A percentile compares a stretch with the other conserved stretches of the same genome.
Evolutionary conservation across 2,888 invertebrate genomes (phyloP).

Genomic region (Epiperipatus broadwayi): DNA sequence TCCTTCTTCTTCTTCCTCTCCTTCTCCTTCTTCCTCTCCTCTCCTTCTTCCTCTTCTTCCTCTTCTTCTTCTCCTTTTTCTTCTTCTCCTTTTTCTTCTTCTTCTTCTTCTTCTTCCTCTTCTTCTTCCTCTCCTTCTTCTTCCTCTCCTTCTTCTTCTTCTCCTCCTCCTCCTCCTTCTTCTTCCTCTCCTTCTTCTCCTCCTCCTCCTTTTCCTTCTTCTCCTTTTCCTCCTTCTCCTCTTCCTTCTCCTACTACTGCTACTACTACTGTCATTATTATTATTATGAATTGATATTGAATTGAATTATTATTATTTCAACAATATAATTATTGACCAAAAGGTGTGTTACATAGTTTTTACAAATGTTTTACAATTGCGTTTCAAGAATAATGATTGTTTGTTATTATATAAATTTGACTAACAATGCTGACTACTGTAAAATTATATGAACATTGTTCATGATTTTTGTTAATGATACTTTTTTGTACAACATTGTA

Average conservation of each 20-base stretch:
- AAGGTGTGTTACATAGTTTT: too few relatives aligned
- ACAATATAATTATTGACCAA: not conserved
- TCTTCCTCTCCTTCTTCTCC: not conserved
- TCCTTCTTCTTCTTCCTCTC: slow-evolving; percentile 8
- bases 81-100: slow-evolving; percentile 11
- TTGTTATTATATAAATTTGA: too few relatives aligned
- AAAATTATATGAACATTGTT: too few relatives aligned
- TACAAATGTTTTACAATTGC: too few relatives aligned
- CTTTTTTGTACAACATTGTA: too few relatives aligned
- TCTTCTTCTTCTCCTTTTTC: slow-evolving; percentile 10
- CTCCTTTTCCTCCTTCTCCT: slow-evolving; percentile 12
- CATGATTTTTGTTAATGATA: too few relatives aligned
- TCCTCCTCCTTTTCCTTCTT: slow-evolving; percentile 11
- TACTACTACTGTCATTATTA: slow-evolving; percentile 10
- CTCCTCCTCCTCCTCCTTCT: slow-evolving; percentile 7
- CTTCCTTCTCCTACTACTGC: slow-evolving; percentile 14
- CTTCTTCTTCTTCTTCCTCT: not conserved
- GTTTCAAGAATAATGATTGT: too few relatives aligned
- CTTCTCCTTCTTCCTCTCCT: slow-evolving; percentile 8
- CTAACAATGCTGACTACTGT: too few relatives aligned
- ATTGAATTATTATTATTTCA: too few relatives aligned
- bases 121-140: not conserved
- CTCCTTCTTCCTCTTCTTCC: slow-evolving; percentile 8
- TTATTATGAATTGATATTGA: not conserved
- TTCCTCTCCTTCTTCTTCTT: slow-evolving; percentile 4